Base-by-base conservation (phyloP, 2,113 vertebrate genomes). In the Thomomys bottae region DNA sequence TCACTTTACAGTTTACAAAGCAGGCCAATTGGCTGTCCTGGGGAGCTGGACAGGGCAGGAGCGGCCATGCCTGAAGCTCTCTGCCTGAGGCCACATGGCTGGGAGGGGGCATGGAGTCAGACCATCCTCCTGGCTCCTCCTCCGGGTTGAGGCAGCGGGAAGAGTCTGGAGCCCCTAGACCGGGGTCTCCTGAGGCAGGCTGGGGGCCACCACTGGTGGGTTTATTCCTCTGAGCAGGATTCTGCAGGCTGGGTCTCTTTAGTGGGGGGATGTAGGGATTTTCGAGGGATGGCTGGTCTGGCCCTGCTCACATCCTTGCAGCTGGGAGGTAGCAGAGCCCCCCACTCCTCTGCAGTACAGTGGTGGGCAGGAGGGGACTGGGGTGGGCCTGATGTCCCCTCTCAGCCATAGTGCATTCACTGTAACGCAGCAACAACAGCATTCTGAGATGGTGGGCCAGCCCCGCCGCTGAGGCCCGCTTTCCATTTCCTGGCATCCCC, bases 361-460 rank as follows among this genome's bases (percentile, higher is more conserved):
- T n/a, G 7, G 1, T 0, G 0, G 59, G 49, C 5, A 61, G 72
- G 77, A 63, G 59, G 71, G 17, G 3, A 49, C 26, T 15, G 11
- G 20, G 34, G 40, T 6, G 26, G 18, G 15, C 32, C 36, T 8
- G 0, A 11, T 28, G 17, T 18, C 64, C 15, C 4, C 6, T 18
- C n/a, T 28, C 24, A 45, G 7, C 8, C n/a, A 71, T 23, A n/a
- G 45, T 42, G 8, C 45, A 8, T n/a, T 3, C 24, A 64, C 8
- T 8, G 63, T 28, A 64, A 64, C n/a, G 6, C n/a, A 6, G 32
- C 2, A 6, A 9, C 0, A 2, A 8, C 0, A 0, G 32, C n/a
- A 36, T 45, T n/a, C 17, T 1, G 5, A 17, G 12, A 3, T 2
- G 0, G 15, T 1, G 45, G 4, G 0, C 18, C 1, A 2, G 24